A percentile compares a stretch with the other conserved stretches of the same genome.
Evolutionary conservation across 2,113 vertebrate genomes (phyloP).

Genomic region (Rhynchopsitta pachyrhyncha): DNA sequence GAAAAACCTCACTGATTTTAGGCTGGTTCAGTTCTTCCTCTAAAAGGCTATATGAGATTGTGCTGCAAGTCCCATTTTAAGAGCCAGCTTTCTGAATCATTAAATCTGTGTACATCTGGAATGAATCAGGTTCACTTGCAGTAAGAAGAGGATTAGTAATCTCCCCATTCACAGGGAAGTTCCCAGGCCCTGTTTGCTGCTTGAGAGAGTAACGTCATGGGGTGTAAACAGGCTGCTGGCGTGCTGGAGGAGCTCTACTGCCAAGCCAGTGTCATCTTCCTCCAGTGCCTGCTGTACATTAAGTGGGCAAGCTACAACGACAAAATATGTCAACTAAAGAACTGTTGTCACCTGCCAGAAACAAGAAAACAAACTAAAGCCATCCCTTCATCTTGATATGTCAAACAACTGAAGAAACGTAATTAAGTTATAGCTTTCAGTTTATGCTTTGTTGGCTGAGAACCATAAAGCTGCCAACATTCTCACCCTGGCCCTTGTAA

Average conservation of each 20-base stretch:
- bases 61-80: background rate
- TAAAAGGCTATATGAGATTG: background rate
- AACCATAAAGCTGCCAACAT: background rate
- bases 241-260: background rate
- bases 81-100: constrained; percentile 41
- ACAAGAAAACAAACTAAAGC: background rate
- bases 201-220: background rate
- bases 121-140: constrained; percentile 53
- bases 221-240: background rate
- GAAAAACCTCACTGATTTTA: constrained; percentile 5
- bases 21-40: constrained; percentile 15
- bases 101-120: constrained; percentile 66
- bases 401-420: background rate
- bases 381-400: background rate
- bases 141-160: constrained; percentile 53
- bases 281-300: background rate
- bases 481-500: background rate
- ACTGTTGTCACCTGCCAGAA: background rate
- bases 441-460: background rate
- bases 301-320: background rate
- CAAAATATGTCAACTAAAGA: background rate
- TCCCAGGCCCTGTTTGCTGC: background rate
- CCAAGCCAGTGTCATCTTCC: background rate
- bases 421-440: background rate
- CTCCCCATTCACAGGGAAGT: background rate